A percentile compares a stretch with the other conserved stretches of the same genome.
These are phyloP conservation scores for Leucophenga maculata DNA, from an alignment of 2,888 invertebrate species.

Conservation along the genomic window DNA sequence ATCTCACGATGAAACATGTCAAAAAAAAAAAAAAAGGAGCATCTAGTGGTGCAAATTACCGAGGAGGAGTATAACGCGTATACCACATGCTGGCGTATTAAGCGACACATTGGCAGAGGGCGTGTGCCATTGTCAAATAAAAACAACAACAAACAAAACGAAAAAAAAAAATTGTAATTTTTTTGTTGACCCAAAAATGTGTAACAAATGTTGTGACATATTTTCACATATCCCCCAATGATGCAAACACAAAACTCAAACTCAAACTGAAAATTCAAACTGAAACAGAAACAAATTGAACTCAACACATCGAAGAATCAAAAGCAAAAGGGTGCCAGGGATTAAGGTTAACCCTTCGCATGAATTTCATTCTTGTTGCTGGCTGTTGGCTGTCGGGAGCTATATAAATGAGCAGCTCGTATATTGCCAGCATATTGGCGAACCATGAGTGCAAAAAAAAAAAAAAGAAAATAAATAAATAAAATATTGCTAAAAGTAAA, in stretches of 20 bases:
- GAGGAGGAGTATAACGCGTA: too few species aligned
- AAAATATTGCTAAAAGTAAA: too few species aligned
- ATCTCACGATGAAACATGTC: neutral
- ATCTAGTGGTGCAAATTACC: neutral
- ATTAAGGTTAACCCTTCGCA: neutral
- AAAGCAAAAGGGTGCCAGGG: neutral
- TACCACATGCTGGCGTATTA: too few species aligned
- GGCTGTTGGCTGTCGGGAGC: neutral
- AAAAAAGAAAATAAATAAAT: too few species aligned
- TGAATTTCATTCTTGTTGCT: neutral
- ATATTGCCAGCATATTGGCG: too few species aligned
- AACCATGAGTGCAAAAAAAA: too few species aligned
- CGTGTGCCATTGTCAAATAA: neutral
- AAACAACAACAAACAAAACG: too few species aligned
- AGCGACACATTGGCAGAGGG: neutral
- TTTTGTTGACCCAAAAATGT: conserved; percentile 34
- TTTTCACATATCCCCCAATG: conserved; percentile 46
- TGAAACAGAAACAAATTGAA: neutral
- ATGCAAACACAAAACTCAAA: neutral
- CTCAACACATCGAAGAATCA: neutral
- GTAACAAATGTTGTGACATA: conserved; percentile 65
- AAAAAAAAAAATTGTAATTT: neutral
- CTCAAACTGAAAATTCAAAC: neutral
- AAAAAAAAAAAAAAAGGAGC: conserved; percentile 1
- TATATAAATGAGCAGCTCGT: too few species aligned